These are phyloP conservation scores for Temnothorax rugatulus DNA, from an alignment of 2,888 invertebrate genomes.

Conservation along the genomic window DNA sequence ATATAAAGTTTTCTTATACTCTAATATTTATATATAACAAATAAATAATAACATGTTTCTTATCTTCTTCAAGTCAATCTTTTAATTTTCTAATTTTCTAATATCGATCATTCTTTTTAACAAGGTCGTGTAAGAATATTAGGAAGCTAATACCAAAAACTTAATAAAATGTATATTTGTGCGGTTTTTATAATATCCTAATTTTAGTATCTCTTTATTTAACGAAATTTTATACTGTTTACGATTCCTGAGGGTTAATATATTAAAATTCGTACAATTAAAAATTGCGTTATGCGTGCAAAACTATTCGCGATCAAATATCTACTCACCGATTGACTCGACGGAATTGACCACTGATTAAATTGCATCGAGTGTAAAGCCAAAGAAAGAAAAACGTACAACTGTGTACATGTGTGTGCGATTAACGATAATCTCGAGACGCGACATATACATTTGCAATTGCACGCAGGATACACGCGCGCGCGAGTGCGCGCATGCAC, in stretches of 20 bases:
- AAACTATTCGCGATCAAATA: background rate
- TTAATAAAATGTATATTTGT: background rate
- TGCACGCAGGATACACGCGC: background rate
- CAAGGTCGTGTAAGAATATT: background rate
- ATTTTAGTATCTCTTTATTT: conserved; percentile 18
- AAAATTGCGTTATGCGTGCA: background rate
- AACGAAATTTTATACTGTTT: background rate
- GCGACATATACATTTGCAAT: background rate
- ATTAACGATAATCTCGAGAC: background rate
- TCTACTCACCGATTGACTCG: background rate
- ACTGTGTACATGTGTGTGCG: background rate
- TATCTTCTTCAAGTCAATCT: background rate
- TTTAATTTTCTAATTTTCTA: background rate
- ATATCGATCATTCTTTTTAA: background rate
- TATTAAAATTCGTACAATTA: background rate
- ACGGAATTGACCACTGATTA: conserved; percentile 1
- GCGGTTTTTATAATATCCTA: background rate
- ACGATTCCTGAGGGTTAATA: conserved; percentile 18
- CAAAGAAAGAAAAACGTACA: background rate
- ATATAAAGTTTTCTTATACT: background rate
- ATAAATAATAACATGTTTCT: background rate
- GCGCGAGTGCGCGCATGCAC: too few species aligned
- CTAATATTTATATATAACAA: conserved; percentile 4
- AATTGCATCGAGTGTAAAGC: background rate
- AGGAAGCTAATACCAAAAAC: background rate